A percentile compares a stretch with the other conserved stretches of the same genome.
Conservation (phyloP, 2,888 invertebrate genomes). For the Sylvicola cinctus region DNA sequence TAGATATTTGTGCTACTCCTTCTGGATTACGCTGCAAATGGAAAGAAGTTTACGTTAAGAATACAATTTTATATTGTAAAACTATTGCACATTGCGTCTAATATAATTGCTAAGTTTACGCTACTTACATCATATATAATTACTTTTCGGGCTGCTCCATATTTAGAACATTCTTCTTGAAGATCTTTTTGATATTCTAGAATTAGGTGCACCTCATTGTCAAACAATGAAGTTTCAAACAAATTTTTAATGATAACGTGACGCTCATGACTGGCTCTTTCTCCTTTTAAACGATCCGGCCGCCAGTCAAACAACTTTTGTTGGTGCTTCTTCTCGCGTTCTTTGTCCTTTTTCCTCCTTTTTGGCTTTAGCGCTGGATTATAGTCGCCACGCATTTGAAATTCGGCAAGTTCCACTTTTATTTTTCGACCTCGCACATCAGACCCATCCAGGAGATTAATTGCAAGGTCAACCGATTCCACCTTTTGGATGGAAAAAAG, state of each 20-base stretch:
- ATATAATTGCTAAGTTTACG: not conserved
- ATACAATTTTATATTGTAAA: not conserved
- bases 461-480: constrained; percentile 84
- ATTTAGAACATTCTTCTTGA: constrained; percentile 71
- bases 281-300: constrained; percentile 75
- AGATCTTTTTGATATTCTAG: constrained; percentile 83
- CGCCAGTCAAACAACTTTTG: constrained; percentile 96
- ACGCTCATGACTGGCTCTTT: constrained; percentile 71
- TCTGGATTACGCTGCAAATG: constrained; percentile 60
- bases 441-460: constrained; percentile 79
- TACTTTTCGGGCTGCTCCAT: constrained; percentile 82
- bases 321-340: constrained; percentile 79
- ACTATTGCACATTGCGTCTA: constrained; percentile 1
- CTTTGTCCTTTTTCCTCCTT: constrained; percentile 72
- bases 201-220: constrained; percentile 70
- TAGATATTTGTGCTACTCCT: constrained; percentile 82
- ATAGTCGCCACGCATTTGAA: constrained; percentile 83
- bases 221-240: constrained; percentile 76
- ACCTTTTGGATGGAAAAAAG: constrained; percentile 27
- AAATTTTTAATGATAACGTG: constrained; percentile 85
- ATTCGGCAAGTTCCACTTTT: constrained; percentile 79
- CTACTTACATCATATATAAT: constrained; percentile 67
- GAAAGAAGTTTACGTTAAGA: not conserved
- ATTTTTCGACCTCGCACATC: constrained; percentile 60
- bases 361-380: constrained; percentile 85